Percentiles rank a stretch among this genome's conserved stretches.
These are phyloP conservation scores for Chaetoderma sp. DNA, from an alignment of 2,888 invertebrate genomes.

Conservation along the genomic window DNA sequence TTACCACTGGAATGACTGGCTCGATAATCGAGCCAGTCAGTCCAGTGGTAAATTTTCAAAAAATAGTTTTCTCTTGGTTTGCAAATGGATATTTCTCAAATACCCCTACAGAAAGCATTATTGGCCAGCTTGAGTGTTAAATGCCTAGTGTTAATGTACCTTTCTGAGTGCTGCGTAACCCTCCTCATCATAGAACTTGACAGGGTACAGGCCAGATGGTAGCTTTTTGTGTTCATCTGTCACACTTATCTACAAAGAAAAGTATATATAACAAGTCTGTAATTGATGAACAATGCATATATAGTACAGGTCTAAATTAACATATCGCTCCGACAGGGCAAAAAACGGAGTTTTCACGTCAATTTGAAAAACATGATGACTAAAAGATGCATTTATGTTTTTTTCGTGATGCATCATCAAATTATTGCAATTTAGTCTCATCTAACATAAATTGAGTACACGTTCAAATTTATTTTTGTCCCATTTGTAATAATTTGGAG, in stretches of 20 bases:
- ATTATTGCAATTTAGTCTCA: no score
- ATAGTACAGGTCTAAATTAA: background rate
- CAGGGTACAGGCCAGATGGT: slow-evolving; percentile 82
- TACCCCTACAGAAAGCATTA: background rate
- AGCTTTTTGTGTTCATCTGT: slow-evolving; percentile 88
- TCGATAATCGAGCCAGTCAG: no score
- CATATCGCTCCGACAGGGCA: background rate
- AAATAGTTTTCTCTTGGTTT: background rate
- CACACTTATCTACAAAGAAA: slow-evolving; percentile 84
- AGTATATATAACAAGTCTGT: background rate
- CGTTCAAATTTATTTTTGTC: no score
- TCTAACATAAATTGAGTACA: no score
- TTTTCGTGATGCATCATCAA: background rate
- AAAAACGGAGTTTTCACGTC: no score
- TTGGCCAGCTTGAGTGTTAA: no score
- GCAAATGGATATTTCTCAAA: background rate
- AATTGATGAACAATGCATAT: background rate
- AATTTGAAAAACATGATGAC: background rate
- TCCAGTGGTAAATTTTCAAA: no score
- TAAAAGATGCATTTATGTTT: background rate
- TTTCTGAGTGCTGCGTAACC: slow-evolving; percentile 88
- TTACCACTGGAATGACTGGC: no score
- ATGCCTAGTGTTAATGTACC: no score
- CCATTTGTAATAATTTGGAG: no score
- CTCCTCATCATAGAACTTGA: slow-evolving; percentile 91